Evolutionary conservation across 53 echinoderm and acorn worm species (phyloP).

Genomic region (Holothuria scabra): DNA sequence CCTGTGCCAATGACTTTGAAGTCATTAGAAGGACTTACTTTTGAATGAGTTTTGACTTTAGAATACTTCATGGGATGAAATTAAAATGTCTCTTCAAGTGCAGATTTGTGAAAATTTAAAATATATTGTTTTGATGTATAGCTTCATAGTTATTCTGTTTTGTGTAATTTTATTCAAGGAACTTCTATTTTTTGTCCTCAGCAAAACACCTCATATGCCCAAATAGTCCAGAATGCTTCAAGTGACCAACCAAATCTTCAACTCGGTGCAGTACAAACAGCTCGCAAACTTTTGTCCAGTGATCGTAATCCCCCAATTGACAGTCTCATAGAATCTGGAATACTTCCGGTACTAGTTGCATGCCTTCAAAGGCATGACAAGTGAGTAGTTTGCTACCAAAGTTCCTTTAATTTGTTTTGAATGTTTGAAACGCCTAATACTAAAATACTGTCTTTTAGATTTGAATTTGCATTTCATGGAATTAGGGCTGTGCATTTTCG

Average conservation of each 20-base stretch:
- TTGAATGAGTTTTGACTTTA: no score
- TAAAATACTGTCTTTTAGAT: no score
- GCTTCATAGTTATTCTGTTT: no score
- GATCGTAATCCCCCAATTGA: slow-evolving; percentile 99
- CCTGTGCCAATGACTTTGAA: background rate
- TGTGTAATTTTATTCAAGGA: no score
- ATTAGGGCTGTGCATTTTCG: no score
- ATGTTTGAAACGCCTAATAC: no score
- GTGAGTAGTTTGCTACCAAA: slow-evolving; percentile 44
- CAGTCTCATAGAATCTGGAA: slow-evolving; percentile 91
- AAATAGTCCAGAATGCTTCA: slow-evolving; percentile 88
- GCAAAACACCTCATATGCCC: slow-evolving; percentile 73
- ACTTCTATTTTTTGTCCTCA: background rate
- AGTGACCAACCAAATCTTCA: slow-evolving; percentile 85
- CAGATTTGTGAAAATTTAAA: no score
- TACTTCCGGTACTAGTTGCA: slow-evolving; percentile 88
- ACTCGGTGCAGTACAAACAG: slow-evolving; percentile 96
- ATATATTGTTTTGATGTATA: no score
- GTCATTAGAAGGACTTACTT: no score
- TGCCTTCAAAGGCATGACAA: slow-evolving; percentile 84
- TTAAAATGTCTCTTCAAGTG: no score
- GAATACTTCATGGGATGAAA: no score
- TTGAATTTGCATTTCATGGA: no score
- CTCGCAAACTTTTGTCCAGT: slow-evolving; percentile 94
- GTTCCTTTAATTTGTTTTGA: background rate